These are phyloP conservation scores for Strigamia crassipes DNA, from an alignment of 2,888 invertebrate species.

Conservation along the genomic window DNA sequence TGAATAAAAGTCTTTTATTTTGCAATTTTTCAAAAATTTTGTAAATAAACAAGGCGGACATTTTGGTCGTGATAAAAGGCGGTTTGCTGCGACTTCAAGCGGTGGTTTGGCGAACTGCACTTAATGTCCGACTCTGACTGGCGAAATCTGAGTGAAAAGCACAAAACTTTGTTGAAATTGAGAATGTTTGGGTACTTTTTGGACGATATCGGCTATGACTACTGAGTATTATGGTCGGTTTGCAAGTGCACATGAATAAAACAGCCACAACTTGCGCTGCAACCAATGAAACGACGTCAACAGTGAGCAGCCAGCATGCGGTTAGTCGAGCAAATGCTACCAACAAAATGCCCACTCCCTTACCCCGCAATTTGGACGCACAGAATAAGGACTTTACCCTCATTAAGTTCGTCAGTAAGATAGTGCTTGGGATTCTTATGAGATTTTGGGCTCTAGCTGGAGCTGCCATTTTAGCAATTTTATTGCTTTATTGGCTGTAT, in stretches of 20 bases:
- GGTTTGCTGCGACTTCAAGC: no score
- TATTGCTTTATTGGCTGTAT: slow-evolving; percentile 81
- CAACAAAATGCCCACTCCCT: neutral
- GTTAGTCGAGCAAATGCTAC: neutral
- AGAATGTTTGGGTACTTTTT: neutral
- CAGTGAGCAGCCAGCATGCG: neutral
- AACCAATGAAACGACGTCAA: neutral
- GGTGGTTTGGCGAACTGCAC: no score
- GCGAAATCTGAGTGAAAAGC: no score
- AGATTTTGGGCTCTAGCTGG: slow-evolving; percentile 80
- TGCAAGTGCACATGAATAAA: neutral
- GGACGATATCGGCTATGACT: neutral
- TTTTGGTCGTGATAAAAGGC: no score
- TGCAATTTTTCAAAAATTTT: no score
- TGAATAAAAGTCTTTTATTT: no score
- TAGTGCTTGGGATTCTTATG: slow-evolving; percentile 59
- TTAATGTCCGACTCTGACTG: no score
- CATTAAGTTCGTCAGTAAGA: slow-evolving; percentile 51
- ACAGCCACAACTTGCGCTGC: neutral
- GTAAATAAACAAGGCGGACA: no score
- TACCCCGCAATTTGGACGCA: neutral
- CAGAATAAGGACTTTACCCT: slow-evolving; percentile 51
- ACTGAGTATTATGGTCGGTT: neutral
- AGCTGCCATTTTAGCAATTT: slow-evolving; percentile 72
- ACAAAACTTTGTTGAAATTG: no score